A percentile compares a stretch with the other conserved stretches of the same genome.
These are phyloP conservation scores for Sebastes elongatus DNA, from an alignment of 2,797 vertebrate species.

Conservation along the genomic window DNA sequence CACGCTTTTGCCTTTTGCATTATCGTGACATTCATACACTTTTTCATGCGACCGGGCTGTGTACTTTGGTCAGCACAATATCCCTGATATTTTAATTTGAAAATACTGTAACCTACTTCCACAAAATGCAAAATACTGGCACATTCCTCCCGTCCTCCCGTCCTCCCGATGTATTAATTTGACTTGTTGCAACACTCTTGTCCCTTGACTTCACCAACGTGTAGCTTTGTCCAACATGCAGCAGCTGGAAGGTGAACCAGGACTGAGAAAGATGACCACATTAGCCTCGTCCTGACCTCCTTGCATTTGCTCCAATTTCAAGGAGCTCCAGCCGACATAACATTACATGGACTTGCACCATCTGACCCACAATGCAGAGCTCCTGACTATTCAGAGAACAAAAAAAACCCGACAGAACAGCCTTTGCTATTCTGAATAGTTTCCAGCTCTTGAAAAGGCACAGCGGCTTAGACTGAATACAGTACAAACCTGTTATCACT, in stretches of 20 bases:
- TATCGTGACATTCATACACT: too few species aligned
- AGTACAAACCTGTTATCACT: background rate
- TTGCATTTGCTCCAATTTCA: constrained; percentile 54
- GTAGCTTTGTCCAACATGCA: background rate
- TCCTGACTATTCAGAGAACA: constrained; percentile 15
- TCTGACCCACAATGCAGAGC: constrained; percentile 38
- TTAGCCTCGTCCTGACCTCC: constrained; percentile 41
- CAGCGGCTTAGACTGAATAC: background rate
- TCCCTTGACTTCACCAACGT: background rate
- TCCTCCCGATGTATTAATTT: background rate
- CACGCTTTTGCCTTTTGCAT: too few species aligned
- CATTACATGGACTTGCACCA: constrained; percentile 63
- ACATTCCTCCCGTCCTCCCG: background rate
- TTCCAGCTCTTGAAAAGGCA: background rate
- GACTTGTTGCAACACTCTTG: background rate
- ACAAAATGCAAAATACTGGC: background rate
- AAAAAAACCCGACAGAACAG: background rate
- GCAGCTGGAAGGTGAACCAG: background rate
- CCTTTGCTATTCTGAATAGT: background rate
- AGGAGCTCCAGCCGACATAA: constrained; percentile 37
- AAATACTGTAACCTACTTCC: background rate
- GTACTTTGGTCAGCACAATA: too few species aligned
- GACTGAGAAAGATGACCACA: constrained; percentile 22
- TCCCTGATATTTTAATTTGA: background rate
- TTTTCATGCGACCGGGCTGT: background rate